A percentile compares a stretch with the other conserved stretches of the same genome.
These are phyloP conservation scores for Ascidia mentula DNA, from an alignment of 23 tunicate genomes.

Conservation along the genomic window DNA sequence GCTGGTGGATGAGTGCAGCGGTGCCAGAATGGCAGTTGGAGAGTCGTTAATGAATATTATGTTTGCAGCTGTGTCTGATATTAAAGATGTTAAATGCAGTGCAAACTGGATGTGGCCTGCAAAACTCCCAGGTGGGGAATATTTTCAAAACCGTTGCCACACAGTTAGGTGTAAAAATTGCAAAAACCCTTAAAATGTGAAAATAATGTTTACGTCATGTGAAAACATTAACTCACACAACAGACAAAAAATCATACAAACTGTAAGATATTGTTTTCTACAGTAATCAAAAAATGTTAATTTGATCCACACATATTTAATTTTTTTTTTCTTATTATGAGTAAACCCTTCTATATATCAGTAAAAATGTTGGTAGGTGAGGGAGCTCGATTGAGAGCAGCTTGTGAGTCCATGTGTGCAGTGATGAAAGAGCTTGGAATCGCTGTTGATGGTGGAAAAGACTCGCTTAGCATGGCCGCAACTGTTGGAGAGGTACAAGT, in stretches of 20 bases:
- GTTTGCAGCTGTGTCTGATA: slow-evolving; percentile 61
- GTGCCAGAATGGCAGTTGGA: slow-evolving; percentile 83
- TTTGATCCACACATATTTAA: too few species aligned
- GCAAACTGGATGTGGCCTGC: slow-evolving; percentile 99
- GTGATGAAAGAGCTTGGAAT: slow-evolving; percentile 76
- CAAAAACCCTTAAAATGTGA: too few species aligned
- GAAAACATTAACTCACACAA: too few species aligned
- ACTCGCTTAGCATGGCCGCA: slow-evolving; percentile 91
- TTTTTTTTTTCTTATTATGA: too few species aligned
- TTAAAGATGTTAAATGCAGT: slow-evolving; percentile 80
- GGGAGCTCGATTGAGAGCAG: slow-evolving; percentile 48
- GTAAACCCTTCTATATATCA: too few species aligned
- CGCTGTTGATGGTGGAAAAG: slow-evolving; percentile 94
- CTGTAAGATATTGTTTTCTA: too few species aligned
- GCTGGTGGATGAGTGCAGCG: slow-evolving; percentile 57
- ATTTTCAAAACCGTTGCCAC: too few species aligned
- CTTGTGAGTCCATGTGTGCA: slow-evolving; percentile 87
- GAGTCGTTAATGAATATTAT: slow-evolving; percentile 80
- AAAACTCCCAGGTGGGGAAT: slow-evolving; percentile 52
- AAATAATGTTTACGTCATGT: too few species aligned
- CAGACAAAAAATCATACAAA: too few species aligned
- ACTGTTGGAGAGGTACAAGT: slow-evolving; percentile 37
- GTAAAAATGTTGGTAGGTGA: slow-evolving; percentile 75
- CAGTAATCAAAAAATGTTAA: too few species aligned
- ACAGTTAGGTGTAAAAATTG: too few species aligned